Base-by-base conservation (phyloP, 1,140 invertebrate species). In the Drosophila obscura region DNA sequence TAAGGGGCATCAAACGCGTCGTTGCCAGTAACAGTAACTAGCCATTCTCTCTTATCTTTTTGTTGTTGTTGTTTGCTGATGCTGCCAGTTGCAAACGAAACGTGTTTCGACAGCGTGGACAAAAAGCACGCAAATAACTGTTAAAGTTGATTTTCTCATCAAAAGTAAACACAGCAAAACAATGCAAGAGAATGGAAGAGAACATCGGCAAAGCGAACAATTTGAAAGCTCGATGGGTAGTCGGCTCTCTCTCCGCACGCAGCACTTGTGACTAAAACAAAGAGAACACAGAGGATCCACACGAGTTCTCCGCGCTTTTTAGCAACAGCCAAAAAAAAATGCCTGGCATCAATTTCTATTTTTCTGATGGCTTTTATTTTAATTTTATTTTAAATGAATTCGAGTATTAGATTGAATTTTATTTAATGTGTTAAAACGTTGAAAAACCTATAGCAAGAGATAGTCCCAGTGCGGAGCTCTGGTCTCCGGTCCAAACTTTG, bases 61-160 rank as follows among this genome's bases (percentile, higher is more conserved):
- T 39, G 5, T 28, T 28, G 1, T 28, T 28, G 26, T 24, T 24
- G 22, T 24, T 24, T 24, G 22, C 4, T 8, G 35, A 11, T 11
- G 35, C 11, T 39, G 35, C 4, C 35, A 39, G 35, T 13, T 39
- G 4, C 35, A 11, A 39, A 11, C 11, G 35, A 13, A 39, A 39
- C 35, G 35, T 13, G 35, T 44, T 68, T 48, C 16, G 64, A 49
- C 26, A 19, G 66, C 44, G 26, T 50, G 64, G 51, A 69, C 63
- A 57, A 68, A 69, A 68, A 52, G 69, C 67, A 69, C 67, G 69
- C 35, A 39, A 9, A 69, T 69, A 71, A 71, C 67, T 71, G 67
- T 69, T 65, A 71, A 71, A 69, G 67, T 50, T 71, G 57, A 51
- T 69, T 58, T 69, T 49, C 66, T 57, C 51, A 49, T 39, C n/a